Base-by-base conservation (phyloP, 2,113 vertebrate genomes). In the Axis porcinus region DNA sequence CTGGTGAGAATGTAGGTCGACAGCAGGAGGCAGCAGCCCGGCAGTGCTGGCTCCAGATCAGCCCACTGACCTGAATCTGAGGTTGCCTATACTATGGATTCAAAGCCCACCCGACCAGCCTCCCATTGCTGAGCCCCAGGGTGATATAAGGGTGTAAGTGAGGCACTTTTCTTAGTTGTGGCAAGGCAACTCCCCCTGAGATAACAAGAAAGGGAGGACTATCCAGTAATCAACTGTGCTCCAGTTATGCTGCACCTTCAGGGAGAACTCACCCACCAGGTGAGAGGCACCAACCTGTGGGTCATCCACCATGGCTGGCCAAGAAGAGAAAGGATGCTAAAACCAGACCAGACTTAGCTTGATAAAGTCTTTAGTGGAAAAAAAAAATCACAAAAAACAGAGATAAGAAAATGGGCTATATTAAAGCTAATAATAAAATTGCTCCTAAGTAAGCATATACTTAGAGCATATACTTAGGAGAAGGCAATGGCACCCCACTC, bases 71-170 rank as follows among this genome's bases (percentile, higher is more conserved):
- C 47, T 57, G 90, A 90, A 97, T 97, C 89, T 45, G 91, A 97
- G 81, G 92, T 90, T 96, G 97, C 97, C 89, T 95, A 95, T 95
- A 89, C 58, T 97, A 92, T 97, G 89, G 95, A 98, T 98, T 98
- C 94, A 98, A 98, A 97, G 97, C 91, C 98, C 95, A 94, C 93
- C 30, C 16, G 58, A 23, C n/a, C 28, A 74, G 50, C 12, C 12
- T 92, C 47, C 78, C 45, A 92, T 40, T 97, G 97, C 95, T 89
- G 96, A 98, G 98, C 86, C 96, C 16, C 96, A 98, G 98, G 98
- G 98, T 97, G 97, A 94, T 98, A 85, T 93, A 98, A 97, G 40
- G 96, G 94, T 98, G 70, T 98, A 97, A 98, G 96, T 98, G 97
- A 97, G 95, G 67, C 87, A 64, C 4, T 93, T 23, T 74, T 93